Evolutionary conservation across 1,140 invertebrate species (phyloP), one percentile per base, ranked within the genome.

Genomic region (Druon quercuslanigerum): DNA sequence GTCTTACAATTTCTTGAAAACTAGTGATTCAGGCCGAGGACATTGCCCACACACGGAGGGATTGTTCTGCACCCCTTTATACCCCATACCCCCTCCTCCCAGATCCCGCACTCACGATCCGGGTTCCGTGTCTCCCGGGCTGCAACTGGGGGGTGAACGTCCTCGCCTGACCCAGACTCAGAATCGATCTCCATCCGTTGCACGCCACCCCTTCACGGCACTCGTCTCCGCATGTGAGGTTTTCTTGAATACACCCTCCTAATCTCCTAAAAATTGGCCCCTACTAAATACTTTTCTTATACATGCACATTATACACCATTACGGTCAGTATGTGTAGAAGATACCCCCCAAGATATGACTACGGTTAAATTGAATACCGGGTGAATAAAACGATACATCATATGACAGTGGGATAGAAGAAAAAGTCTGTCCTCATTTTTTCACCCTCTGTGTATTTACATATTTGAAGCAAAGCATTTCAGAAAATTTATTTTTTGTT

Each of bases 131-230:
- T 89, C 88, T 90, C 89, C 89, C 89, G 89, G 89, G 89, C 89
- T 90, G 89, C 89, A 90, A 84, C 84, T 80, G 85, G 88, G 88
- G 89, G 89, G 87, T 90, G 88, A 90, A 90, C 87, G 89, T 87
- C 88, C 89, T 87, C 82, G 83, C 81, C 86, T 90, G 89, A 90
- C 89, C 89, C 89, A 90, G 89, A 90, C 89, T 90, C 89, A 80
- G 87, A 89, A 90, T 90, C 89, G 89, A 90, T 90, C 86, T 88
- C 85, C 84, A 90, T 89, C 88, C 89, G 88, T 87, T 90, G 89
- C 87, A 88, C 86, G 84, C 73, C 72, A 81, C 82, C 78, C 79
- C 78, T 74, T 50, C 46, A 51, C 74, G 75, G 74, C 76, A 73
- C 72, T 70, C 73, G 78, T 77, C 83, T 82, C 85, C 81, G 79